Base-by-base conservation (phyloP, 1,140 invertebrate species). In the Psilanteris sp. region DNA sequence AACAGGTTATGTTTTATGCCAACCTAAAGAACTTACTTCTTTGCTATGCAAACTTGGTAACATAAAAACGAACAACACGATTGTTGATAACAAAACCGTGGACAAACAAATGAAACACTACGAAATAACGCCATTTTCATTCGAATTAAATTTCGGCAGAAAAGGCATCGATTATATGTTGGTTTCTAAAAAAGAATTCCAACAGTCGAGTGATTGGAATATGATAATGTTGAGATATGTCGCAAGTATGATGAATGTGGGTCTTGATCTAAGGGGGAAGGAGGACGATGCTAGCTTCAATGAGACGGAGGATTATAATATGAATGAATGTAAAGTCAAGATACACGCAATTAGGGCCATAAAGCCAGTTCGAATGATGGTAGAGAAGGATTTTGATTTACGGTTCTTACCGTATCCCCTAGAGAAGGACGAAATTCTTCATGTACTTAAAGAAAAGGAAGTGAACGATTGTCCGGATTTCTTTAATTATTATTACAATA, bases 321-420 rank as follows among this genome's bases (percentile, higher is more conserved):
- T 10, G 7, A 31, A 31, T 5, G 7, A 48, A 9, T 68, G 64
- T 10, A 24, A 43, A 16, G 15, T 68, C 1, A 32, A n/a, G 1
- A 48, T 68, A 6, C 22, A 48, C 9, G 57, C 32, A 0, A n/a
- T 57, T 0, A 18, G 43, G 6, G 41, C 64, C 9, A 18, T 57
- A 0, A 70, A 70, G n/a, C 43, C 54, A 5, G 1, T 70, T 5
- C 34, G 36, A 24, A 70, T 50, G 44, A 34, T 34, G 10, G 22
- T 39, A 7, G 32, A 57, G 4, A 57, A 11, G 10, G 52, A 37
- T 11, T 59, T 18, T 20, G n/a, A 34, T 32, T 27, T 70, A 5
- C 59, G 34, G n/a, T 5, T 70, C n/a, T 29, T 59, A 6, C 66
- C 66, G 4, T 59, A 50, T 43, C 10, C 24, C 10, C 20, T 27